Evolutionary conservation across 2,797 vertebrate species (phyloP).

Genomic region (Mus spretus): DNA sequence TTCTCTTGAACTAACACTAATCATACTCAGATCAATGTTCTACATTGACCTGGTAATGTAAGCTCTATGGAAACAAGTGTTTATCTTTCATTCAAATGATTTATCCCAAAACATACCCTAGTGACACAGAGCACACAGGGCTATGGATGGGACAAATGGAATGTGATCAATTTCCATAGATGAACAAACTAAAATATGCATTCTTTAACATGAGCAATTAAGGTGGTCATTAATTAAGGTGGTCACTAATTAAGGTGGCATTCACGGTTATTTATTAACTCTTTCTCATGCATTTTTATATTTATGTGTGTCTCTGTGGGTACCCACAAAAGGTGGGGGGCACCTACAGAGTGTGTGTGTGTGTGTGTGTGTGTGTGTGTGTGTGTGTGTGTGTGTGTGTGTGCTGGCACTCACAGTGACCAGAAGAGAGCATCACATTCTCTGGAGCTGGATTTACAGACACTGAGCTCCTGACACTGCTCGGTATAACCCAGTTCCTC

Average conservation of each 20-base stretch:
- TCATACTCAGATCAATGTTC: not conserved
- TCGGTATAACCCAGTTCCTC: not conserved
- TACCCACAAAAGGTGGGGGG: not conserved
- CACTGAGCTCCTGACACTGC: not conserved
- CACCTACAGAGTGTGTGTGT: not conserved
- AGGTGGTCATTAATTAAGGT: not conserved
- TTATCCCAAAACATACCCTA: not conserved
- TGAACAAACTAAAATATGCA: not conserved
- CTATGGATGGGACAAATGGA: not conserved
- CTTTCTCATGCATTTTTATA: not conserved
- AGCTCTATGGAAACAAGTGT: not conserved
- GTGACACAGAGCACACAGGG: not conserved
- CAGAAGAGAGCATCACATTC: not conserved
- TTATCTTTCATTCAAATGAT: not conserved
- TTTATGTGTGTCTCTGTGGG: not conserved
- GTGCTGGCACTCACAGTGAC: too few species aligned
- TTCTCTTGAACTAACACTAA: not conserved
- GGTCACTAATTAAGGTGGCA: not conserved
- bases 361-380: too few species aligned
- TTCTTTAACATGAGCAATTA: not conserved
- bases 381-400: too few species aligned
- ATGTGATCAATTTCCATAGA: not conserved
- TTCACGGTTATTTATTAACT: not conserved
- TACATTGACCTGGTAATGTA: not conserved
- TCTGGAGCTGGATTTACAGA: not conserved